Base-by-base conservation (phyloP, 1,140 invertebrate species). In the Bombyx mandarina region DNA sequence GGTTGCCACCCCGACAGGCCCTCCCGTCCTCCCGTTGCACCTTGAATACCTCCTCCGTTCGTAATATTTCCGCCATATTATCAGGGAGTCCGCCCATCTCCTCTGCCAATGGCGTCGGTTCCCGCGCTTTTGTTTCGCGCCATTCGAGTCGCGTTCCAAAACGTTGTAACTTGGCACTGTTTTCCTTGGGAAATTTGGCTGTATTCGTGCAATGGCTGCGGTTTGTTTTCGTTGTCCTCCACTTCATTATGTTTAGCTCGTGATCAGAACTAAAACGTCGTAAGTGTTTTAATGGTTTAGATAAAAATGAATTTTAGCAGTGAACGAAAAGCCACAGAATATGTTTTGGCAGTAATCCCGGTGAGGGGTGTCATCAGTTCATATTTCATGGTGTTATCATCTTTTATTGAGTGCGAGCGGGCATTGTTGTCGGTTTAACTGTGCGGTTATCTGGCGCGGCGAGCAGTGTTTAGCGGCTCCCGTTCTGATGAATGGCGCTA, bases 351-450 rank as follows among this genome's bases (percentile, higher is more conserved):
- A n/a, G 60, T 43, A 56, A 53, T 59, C 57, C 56, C 45, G 61
- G 54, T 56, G 74, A 73, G 75, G 80, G 83, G 77, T 81, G 70
- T 79, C 72, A 74, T 67, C 75, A 82, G 82, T 86, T 85, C 83
- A 84, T 85, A 87, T 87, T 87, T 87, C 82, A 87, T 82, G 22
- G 79, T 82, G 80, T 85, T 87, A 87, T 87, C 84, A 85, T 87
- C 79, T 87, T 87, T 87, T 87, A 87, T 87, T 85, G 82, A 85
- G 82, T 87, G 83, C 82, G 80, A 87, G 79, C 68, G 77, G 73
- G 82, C 68, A 87, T 87, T 87, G 83, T 86, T 82, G 82, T 77
- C 73, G 83, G 80, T 86, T 85, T 86, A 86, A 49, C 77, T 72
- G 79, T 68, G 63, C 59, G 82, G 80, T 79, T 86, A 86, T 86